Conservation (phyloP, 2,797 vertebrate species). For the Myotis planiceps region DNA sequence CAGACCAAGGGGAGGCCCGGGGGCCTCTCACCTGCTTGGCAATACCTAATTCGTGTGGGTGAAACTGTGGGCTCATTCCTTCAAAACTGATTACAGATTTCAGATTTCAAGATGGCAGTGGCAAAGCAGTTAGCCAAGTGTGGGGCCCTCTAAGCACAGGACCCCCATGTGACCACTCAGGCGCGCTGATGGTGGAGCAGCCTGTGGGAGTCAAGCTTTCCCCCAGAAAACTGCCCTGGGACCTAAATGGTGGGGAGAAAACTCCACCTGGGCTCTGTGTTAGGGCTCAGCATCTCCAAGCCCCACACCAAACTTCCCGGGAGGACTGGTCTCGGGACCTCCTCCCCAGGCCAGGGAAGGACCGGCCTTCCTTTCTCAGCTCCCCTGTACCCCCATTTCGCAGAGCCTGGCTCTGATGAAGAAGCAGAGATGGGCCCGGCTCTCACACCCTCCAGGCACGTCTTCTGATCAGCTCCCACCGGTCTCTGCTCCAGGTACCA, state of each 20-base stretch:
- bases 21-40: not conserved
- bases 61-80: not conserved
- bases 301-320: not conserved
- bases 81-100: not conserved
- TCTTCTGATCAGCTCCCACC: not conserved
- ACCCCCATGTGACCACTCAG: rapidly evolving
- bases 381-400: rapidly evolving
- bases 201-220: rapidly evolving
- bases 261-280: not conserved
- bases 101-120: not conserved
- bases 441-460: rapidly evolving
- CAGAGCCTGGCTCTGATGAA: not conserved
- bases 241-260: not conserved
- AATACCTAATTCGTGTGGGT: not conserved
- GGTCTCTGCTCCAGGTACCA: not conserved
- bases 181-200: rapidly evolving
- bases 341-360: not conserved
- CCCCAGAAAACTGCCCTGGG: not conserved
- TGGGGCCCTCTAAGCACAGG: not conserved
- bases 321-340: not conserved
- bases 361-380: not conserved
- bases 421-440: not conserved
- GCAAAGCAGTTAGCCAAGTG: not conserved
- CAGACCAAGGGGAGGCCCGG: not conserved
- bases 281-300: not conserved